Evolutionary conservation across 2,888 invertebrate genomes (phyloP).

Genomic region (Trachelus tabidus): DNA sequence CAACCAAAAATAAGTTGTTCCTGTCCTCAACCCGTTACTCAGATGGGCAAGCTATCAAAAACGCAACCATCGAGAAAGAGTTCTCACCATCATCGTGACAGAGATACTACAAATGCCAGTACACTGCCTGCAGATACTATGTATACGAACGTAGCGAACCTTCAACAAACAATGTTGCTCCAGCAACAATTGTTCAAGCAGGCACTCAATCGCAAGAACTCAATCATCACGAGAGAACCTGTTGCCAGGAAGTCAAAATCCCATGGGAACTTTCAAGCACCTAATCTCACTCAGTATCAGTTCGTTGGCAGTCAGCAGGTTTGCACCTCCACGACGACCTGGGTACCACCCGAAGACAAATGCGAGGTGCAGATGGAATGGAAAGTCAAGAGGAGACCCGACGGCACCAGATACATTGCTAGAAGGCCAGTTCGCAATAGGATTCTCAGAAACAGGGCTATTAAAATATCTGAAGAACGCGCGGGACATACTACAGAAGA

Average conservation of each 20-base stretch:
- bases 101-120: slow-evolving; percentile 28
- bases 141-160: slow-evolving; percentile 77
- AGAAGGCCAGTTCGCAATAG: slow-evolving; percentile 76
- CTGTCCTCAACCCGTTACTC: slow-evolving; percentile 38
- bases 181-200: slow-evolving; percentile 75
- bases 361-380: slow-evolving; percentile 71
- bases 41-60: slow-evolving; percentile 27
- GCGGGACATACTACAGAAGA: slow-evolving; percentile 78
- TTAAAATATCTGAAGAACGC: slow-evolving; percentile 75
- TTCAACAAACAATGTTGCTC: slow-evolving; percentile 76
- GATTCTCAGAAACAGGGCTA: slow-evolving; percentile 75
- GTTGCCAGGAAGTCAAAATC: slow-evolving; percentile 49
- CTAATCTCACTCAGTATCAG: slow-evolving; percentile 72
- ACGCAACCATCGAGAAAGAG: slow-evolving; percentile 17
- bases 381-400: slow-evolving; percentile 82
- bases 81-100: slow-evolving; percentile 22
- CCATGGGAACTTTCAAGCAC: slow-evolving; percentile 68
- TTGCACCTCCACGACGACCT: slow-evolving; percentile 43
- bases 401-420: slow-evolving; percentile 82
- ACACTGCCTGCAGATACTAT: slow-evolving; percentile 71
- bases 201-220: slow-evolving; percentile 64
- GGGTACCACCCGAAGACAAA: slow-evolving; percentile 48
- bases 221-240: slow-evolving; percentile 44
- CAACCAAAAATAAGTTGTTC: slow-evolving; percentile 39
- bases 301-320: slow-evolving; percentile 72